Conservation (phyloP, 2,113 vertebrate genomes). For the Acanthisitta chloris region DNA sequence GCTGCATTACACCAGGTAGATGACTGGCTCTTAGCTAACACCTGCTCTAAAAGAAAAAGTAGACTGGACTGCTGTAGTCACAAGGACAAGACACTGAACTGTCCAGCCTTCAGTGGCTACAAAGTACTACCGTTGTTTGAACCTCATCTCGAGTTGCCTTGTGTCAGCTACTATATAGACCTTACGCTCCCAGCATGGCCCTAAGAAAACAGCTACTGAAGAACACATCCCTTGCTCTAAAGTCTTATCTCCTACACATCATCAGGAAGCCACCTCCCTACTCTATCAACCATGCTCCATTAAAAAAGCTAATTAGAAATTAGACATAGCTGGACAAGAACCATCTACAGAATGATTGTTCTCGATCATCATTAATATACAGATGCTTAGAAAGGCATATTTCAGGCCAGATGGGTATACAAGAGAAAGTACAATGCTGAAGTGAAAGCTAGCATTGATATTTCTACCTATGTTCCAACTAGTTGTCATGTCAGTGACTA, state of each 20-base stretch:
- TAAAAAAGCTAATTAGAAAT: not conserved
- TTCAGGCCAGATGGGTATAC: not conserved
- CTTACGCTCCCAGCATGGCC: rapidly evolving
- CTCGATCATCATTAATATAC: not conserved
- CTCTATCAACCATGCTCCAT: not conserved
- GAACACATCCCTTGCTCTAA: rapidly evolving
- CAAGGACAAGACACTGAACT: not conserved
- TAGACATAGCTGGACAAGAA: not conserved
- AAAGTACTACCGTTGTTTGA: not conserved
- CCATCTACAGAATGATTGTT: not conserved
- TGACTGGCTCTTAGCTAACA: not conserved
- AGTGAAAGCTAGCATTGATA: not conserved
- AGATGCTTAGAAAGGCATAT: not conserved
- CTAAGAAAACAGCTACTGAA: not conserved
- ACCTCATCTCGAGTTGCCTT: not conserved
- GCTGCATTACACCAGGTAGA: not conserved
- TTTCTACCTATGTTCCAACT: not conserved
- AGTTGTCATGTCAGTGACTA: not conserved
- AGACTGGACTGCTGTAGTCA: not conserved
- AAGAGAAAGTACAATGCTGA: not conserved
- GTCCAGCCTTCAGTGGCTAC: not conserved
- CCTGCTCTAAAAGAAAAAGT: not conserved
- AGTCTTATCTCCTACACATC: not conserved
- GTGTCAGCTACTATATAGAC: not conserved
- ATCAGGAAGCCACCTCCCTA: not conserved